Conservation (phyloP, 2,888 invertebrate species). For the Callinectes sapidus region DNA sequence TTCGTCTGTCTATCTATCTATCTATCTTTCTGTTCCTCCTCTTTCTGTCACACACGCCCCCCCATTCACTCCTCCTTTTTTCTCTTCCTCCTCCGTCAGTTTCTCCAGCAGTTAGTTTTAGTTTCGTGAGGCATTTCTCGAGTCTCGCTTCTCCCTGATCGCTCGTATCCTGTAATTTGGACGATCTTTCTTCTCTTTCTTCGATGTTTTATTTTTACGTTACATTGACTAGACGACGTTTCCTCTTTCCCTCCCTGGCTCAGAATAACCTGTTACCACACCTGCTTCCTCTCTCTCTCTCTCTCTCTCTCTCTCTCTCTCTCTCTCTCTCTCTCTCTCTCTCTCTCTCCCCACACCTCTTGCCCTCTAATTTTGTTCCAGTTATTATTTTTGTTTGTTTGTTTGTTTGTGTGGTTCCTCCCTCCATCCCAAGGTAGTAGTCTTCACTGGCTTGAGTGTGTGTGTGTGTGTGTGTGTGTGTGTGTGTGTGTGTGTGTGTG, state of each 20-base stretch:
- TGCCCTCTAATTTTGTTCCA: not conserved
- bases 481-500: not conserved
- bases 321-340: conserved; percentile 32
- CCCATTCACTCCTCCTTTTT: not conserved
- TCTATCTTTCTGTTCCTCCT: too few relatives aligned
- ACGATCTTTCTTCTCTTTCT: not conserved
- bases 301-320: not conserved
- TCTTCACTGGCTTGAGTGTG: not conserved
- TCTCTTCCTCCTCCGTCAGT: not conserved
- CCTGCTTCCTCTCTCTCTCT: not conserved
- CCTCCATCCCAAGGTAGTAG: not conserved
- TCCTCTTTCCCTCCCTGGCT: not conserved
- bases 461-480: conserved; percentile 41
- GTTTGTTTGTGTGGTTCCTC: not conserved
- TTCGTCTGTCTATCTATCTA: too few relatives aligned
- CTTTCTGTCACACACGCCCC: too few relatives aligned
- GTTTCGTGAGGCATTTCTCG: too few relatives aligned
- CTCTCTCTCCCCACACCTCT: not conserved
- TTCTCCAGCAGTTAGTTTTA: too few relatives aligned
- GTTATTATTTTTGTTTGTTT: not conserved
- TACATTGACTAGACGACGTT: not conserved
- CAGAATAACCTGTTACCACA: not conserved
- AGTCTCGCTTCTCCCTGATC: not conserved
- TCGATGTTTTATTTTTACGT: not conserved
- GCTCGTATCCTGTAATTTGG: not conserved